Evolutionary conservation across 2,888 invertebrate species (phyloP), one percentile per base, ranked within the genome.

Genomic region (Torymus tubicola): DNA sequence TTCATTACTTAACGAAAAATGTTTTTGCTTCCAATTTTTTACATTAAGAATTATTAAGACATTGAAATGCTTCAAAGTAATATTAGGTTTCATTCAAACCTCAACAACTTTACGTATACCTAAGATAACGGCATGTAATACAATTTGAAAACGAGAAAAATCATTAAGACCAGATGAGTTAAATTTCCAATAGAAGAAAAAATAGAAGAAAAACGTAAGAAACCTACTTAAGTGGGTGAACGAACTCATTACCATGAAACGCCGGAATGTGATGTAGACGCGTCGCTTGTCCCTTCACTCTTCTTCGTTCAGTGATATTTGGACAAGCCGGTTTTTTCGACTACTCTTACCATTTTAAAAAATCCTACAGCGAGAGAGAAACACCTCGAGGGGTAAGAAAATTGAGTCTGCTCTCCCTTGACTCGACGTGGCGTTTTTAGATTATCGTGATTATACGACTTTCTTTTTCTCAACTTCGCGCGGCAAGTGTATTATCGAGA

Each of bases 241-340:
- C 18, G 67, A 73, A 78, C 75, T 52, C 50, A 69, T 81, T 81
- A 77, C 3, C 78, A 73, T 75, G 61, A 42, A 21, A 72, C 55
- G 24, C 53, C 58, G 75, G 76, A 81, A 79, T 81, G 55, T 61
- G 64, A 16, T 53, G 75, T 55, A 75, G 42, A 63, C 50, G 18
- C 42, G 24, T 55, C 64, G 53, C 65, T 58, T 68, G 24, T 70
- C 64, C 18, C 63, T 61, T 52, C 31, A 60, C 64, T 76, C 50
- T 57, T 42, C 42, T 67, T 18, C 52, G 63, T 57, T 52, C 61
- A 55, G 60, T 50, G 55, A 57, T 75, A 53, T 71, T 81, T 67
- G 67, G 67, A 58, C 50, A 71, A 81, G 65, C 81, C 75, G 78
- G 75, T 81, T 78, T 71, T 81, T 68, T 69, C 61, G 71, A 24